These are phyloP conservation scores for Conchocele bisecta DNA, from an alignment of 2,888 invertebrate genomes.

Conservation along the genomic window DNA sequence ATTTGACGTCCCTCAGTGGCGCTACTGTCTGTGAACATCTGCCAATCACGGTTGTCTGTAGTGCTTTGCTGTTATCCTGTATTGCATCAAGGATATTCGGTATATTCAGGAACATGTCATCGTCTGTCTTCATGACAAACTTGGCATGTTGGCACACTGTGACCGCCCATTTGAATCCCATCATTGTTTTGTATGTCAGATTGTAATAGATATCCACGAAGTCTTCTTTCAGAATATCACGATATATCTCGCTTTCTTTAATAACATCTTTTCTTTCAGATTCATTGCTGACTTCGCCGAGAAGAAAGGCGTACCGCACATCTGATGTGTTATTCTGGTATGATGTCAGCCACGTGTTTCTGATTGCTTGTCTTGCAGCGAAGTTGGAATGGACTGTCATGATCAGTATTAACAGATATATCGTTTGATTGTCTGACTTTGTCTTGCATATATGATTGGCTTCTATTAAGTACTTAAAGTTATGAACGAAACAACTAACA, in stretches of 20 bases:
- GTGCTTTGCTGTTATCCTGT: no score
- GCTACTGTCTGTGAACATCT: no score
- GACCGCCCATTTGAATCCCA: conserved; percentile 51
- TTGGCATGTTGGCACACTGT: conserved; percentile 37
- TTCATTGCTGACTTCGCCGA: conserved; percentile 32
- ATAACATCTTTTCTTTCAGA: conserved; percentile 8
- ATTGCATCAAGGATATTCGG: no score
- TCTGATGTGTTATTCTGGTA: conserved; percentile 38
- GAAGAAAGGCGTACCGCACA: conserved; percentile 54
- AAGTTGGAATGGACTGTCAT: conserved; percentile 30
- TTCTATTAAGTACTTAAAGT: conserved; percentile 43
- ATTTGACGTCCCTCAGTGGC: no score
- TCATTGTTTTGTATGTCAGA: conserved; percentile 53
- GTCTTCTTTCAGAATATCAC: conserved; percentile 48
- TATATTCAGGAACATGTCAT: conserved; percentile 54
- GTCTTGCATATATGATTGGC: conserved; percentile 46
- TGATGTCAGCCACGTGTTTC: conserved; percentile 53
- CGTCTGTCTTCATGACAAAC: conserved; percentile 56
- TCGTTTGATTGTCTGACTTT: background rate
- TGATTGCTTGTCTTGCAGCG: conserved; percentile 36
- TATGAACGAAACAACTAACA: conserved; percentile 39
- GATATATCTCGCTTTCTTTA: conserved; percentile 29
- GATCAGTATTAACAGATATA: conserved; percentile 48
- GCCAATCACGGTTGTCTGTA: no score
- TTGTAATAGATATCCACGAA: conserved; percentile 54